Evolutionary conservation across 2,113 vertebrate species (phyloP).

Genomic region (Saiga tatarica): DNA sequence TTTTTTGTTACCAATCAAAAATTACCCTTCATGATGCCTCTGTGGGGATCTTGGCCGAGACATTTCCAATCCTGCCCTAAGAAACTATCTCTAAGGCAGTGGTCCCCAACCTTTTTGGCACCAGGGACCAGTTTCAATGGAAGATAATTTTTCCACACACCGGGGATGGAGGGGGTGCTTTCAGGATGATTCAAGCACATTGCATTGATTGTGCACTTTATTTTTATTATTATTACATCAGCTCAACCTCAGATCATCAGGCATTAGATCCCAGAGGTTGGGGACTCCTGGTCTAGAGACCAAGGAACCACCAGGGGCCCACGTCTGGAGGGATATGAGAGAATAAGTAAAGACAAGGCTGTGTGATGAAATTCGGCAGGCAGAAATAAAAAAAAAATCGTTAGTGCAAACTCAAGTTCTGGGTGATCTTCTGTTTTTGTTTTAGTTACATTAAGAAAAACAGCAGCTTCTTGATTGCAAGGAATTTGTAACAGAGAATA

Average conservation of each 20-base stretch:
- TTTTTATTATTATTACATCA: neutral
- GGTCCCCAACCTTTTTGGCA: neutral
- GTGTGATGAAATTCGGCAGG: neutral
- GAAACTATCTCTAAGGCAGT: neutral
- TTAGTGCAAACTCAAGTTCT: neutral
- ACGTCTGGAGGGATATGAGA: neutral
- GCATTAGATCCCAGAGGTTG: neutral
- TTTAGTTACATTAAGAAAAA: neutral
- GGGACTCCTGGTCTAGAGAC: neutral
- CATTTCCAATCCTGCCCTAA: neutral
- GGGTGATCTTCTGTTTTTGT: neutral
- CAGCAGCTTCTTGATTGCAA: neutral
- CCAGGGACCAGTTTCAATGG: neutral
- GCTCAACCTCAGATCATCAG: neutral
- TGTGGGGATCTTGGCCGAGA: neutral
- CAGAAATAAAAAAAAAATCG: neutral
- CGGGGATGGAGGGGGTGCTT: neutral
- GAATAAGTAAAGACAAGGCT: neutral
- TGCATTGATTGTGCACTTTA: neutral
- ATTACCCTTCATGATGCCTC: neutral
- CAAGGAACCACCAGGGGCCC: neutral
- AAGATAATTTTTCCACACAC: neutral
- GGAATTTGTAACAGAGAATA: neutral
- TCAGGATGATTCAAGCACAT: neutral
- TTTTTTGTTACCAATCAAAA: neutral